Percentiles rank a stretch among this genome's conserved stretches.
These are phyloP conservation scores for Montipora foliosa DNA, from an alignment of 64 coral and sea anemone genomes.

Conservation along the genomic window DNA sequence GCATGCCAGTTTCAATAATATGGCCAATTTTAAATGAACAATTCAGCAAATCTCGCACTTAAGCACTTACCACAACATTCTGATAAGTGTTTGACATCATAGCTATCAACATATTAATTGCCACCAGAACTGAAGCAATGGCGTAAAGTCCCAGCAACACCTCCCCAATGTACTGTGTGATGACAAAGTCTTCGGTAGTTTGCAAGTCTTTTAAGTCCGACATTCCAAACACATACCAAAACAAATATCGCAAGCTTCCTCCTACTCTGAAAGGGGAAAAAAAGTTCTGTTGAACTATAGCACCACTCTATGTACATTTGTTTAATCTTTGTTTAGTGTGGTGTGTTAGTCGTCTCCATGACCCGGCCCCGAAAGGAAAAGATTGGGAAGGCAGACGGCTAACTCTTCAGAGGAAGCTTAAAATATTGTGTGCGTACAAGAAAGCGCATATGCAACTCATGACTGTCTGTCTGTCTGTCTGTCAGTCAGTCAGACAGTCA, in stretches of 20 bases:
- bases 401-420: too few relatives aligned
- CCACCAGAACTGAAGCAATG: slow-evolving; percentile 75
- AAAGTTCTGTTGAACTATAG: not conserved
- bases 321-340: too few relatives aligned
- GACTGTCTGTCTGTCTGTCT: too few relatives aligned
- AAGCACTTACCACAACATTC: slow-evolving; percentile 54
- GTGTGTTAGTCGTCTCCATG: too few relatives aligned
- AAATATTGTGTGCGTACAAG: too few relatives aligned
- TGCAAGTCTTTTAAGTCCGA: slow-evolving; percentile 67
- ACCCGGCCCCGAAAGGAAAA: too few relatives aligned
- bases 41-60: not conserved
- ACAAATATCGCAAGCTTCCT: slow-evolving; percentile 71
- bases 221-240: slow-evolving; percentile 88
- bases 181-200: slow-evolving; percentile 62
- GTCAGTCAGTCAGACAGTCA: too few relatives aligned
- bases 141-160: slow-evolving; percentile 74
- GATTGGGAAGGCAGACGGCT: too few relatives aligned
- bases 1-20: too few relatives aligned
- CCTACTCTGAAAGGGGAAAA: slow-evolving; percentile 41
- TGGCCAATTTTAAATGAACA: too few relatives aligned
- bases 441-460: too few relatives aligned
- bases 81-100: slow-evolving; percentile 96
- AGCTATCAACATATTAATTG: slow-evolving; percentile 89
- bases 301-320: too few relatives aligned
- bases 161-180: slow-evolving; percentile 81